phyloP scores from a whole-genome alignment of 2,888 invertebrate species.

The Lithophane ornitopus region DNA sequence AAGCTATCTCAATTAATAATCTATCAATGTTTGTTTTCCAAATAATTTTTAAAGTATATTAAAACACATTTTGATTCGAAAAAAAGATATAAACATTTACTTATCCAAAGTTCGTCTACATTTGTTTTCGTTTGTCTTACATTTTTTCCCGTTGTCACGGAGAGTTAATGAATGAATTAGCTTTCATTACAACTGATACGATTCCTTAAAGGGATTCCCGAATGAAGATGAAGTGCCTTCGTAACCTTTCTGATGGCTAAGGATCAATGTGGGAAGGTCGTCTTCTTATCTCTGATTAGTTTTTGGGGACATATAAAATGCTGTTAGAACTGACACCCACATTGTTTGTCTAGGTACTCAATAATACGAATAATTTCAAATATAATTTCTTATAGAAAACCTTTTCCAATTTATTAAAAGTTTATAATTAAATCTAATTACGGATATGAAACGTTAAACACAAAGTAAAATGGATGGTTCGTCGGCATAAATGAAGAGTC shows the following conservation, averaged over 20 bases:
- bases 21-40: too few relatives aligned
- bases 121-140: constrained; percentile 85
- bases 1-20: neutral
- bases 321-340: constrained; percentile 67
- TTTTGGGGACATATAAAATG: constrained; percentile 81
- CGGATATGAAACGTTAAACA: constrained; percentile 61
- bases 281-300: constrained; percentile 86
- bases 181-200: constrained; percentile 90
- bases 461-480: constrained; percentile 62
- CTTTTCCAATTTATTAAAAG: constrained; percentile 20
- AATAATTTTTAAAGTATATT: too few relatives aligned
- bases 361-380: constrained; percentile 5
- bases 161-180: constrained; percentile 90
- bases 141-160: constrained; percentile 89
- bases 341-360: constrained; percentile 8
- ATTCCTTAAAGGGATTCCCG: constrained; percentile 89
- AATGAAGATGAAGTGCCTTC: constrained; percentile 88
- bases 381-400: constrained; percentile 3
- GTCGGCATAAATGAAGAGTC: constrained; percentile 65
- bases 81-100: constrained; percentile 61
- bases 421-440: constrained; percentile 48
- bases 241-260: constrained; percentile 85
- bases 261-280: constrained; percentile 82
- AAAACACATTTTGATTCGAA: constrained; percentile 11
- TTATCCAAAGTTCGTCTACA: constrained; percentile 66